Evolutionary conservation across 2,888 invertebrate species (phyloP), one percentile per base, ranked within the genome.

Genomic region (Leptarthrus brevirostris): DNA sequence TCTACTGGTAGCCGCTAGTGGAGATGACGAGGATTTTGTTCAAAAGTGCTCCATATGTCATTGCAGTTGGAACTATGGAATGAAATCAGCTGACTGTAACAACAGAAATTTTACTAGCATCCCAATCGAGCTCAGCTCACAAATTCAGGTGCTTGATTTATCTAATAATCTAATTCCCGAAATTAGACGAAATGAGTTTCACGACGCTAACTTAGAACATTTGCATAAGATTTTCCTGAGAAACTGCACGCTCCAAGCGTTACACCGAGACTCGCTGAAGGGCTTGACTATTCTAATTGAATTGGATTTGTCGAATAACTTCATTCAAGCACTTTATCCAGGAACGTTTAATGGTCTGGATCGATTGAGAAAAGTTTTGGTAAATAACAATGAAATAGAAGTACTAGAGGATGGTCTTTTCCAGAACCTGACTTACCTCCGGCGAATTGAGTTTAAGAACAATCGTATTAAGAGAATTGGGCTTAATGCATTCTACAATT

Each of bases 51-150:
- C 82, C 70, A 77, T 77, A 36, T 96, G 96, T 86, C 90, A 90
- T 80, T 96, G 96, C 83, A 90, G 91, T 77, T 96, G 96, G 95
- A 90, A 90, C 26, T 91, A 91, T 75, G 95, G 95, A 4, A 93
- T 92, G 83, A 94, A 92, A 82, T 90, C 91, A 20, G 95, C 94
- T 1, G 92, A 94, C 79, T 96, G 96, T 83, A 89, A 89, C 36
- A 87, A 88, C 72, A 87, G 88, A 44, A 87, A 88, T n/a, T 87
- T 93, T 34, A 88, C 87, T 56, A 86, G 89, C 30, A 90, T 96
- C 77, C 96, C 96, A 0, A 86, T 86, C 75, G 89, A 89, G 70
- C 86, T 96, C 36, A 93, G 92, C 81, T 86, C 89, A 40, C 92
- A 93, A 76, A 87, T 92, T 79, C 90, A 92, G 81, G 89, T 89